Conservation (phyloP, 1,140 invertebrate genomes). For the Penaeus indicus region DNA sequence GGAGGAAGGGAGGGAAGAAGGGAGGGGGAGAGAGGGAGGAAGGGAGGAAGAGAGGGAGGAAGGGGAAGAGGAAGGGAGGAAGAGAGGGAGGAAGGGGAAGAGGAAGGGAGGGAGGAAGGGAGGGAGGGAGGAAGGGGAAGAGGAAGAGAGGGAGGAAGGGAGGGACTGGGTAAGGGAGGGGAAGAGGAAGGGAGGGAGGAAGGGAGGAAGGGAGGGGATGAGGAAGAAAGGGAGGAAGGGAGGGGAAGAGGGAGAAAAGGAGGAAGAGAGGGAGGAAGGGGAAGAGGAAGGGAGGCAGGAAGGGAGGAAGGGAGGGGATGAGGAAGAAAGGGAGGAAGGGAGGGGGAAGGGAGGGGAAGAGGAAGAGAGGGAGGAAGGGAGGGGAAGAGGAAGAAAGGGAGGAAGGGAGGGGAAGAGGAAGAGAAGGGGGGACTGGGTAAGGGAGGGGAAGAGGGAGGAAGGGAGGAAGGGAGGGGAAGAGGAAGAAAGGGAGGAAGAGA, state of each 20-base stretch:
- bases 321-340: constrained; percentile 32
- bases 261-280: neutral
- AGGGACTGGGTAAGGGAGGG: neutral
- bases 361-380: constrained; percentile 3
- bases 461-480: neutral
- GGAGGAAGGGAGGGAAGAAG: neutral
- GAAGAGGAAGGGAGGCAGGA: neutral
- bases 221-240: too few species aligned
- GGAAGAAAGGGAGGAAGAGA: neutral
- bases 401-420: neutral
- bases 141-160: neutral
- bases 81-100: neutral
- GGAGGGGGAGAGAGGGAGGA: neutral
- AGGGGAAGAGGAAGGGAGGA: neutral
- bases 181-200: neutral
- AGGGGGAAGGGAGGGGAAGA: constrained; percentile 19
- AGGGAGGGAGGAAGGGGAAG: neutral
- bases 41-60: neutral
- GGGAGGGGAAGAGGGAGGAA: neutral
- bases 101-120: too few species aligned
- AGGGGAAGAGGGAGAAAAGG: neutral
- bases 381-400: neutral
- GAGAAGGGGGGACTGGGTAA: neutral
- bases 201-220: neutral
- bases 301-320: neutral